phyloP scores from a whole-genome alignment of 2,888 invertebrate genomes.

The Trichopria drosophilae region DNA sequence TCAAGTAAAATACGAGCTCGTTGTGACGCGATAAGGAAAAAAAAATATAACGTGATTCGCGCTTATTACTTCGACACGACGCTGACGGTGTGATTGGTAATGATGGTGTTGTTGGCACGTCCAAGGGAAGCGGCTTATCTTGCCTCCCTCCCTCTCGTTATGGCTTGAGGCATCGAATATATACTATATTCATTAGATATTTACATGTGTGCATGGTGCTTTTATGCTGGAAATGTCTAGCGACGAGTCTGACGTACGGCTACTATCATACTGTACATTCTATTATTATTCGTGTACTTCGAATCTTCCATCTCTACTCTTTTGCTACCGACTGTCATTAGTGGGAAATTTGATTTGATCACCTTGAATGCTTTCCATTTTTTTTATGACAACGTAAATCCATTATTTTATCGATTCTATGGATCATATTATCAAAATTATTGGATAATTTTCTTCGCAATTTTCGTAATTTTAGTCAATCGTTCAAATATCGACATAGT shows the following conservation, averaged over 20 bases:
- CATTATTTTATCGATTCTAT: no score
- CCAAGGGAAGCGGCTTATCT: slow-evolving; percentile 27
- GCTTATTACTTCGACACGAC: slow-evolving; percentile 36
- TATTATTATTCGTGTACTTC: slow-evolving; percentile 37
- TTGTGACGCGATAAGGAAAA: not conserved
- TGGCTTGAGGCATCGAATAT: slow-evolving; percentile 48
- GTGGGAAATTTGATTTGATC: no score
- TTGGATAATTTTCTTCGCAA: no score
- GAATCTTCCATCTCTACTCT: slow-evolving; percentile 27
- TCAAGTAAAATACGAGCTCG: no score
- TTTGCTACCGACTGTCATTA: no score
- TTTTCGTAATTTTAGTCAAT: no score
- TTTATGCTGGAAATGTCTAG: slow-evolving; percentile 51
- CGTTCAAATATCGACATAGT: no score
- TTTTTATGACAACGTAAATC: no score
- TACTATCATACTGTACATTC: slow-evolving; percentile 36
- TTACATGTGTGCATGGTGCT: slow-evolving; percentile 53
- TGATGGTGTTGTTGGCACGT: slow-evolving; percentile 54
- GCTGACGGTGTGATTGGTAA: slow-evolving; percentile 48
- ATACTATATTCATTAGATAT: slow-evolving; percentile 45
- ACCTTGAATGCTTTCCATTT: no score
- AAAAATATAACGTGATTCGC: slow-evolving; percentile 3
- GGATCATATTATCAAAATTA: no score
- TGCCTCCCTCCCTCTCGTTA: slow-evolving; percentile 21
- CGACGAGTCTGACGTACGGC: slow-evolving; percentile 45